Evolutionary conservation across 2,797 vertebrate genomes (phyloP).

Genomic region (Oreonectes daqikongensis): DNA sequence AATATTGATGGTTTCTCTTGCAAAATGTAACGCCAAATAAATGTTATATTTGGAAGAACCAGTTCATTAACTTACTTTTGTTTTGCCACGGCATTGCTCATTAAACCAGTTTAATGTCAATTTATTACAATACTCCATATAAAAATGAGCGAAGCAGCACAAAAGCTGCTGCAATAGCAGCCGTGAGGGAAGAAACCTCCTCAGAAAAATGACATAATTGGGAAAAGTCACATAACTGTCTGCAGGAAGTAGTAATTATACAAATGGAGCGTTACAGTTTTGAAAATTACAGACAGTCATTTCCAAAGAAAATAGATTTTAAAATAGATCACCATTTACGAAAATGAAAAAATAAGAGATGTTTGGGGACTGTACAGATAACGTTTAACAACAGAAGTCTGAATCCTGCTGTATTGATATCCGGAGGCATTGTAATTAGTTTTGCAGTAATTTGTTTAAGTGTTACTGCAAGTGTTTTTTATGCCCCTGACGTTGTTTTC

Average conservation of each 20-base stretch:
- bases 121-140: not conserved
- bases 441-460: not conserved
- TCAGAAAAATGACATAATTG: slow-evolving; percentile 1
- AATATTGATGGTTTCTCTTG: too few relatives aligned
- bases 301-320: slow-evolving; percentile 18
- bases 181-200: not conserved
- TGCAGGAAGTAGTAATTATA: slow-evolving; percentile 10
- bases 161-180: not conserved
- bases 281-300: not conserved
- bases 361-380: not conserved
- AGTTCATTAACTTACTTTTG: not conserved
- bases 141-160: not conserved
- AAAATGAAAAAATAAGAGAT: not conserved
- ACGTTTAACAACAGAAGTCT: not conserved
- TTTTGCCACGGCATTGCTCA: not conserved
- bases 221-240: not conserved
- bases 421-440: not conserved
- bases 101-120: slow-evolving; percentile 11
- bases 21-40: too few relatives aligned
- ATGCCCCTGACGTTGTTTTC: not conserved
- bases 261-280: not conserved
- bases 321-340: not conserved
- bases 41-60: too few relatives aligned
- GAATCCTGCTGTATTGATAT: not conserved
- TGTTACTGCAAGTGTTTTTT: too few relatives aligned